Conservation (phyloP, 2,797 vertebrate genomes). For the Novumbra hubbsi region DNA sequence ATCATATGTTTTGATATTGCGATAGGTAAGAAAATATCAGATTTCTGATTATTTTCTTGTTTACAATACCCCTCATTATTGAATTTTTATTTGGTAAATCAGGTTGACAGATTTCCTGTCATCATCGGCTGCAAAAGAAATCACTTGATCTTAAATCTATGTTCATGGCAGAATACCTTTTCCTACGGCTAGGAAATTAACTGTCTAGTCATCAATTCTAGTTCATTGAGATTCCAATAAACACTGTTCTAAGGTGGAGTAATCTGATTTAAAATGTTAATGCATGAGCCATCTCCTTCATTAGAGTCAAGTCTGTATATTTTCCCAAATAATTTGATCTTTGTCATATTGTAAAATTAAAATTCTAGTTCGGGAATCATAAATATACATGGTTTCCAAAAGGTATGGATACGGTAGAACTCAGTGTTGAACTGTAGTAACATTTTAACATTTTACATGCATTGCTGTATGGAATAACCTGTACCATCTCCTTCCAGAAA, state of each 20-base stretch:
- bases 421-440: not conserved
- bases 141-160: conserved; percentile 39
- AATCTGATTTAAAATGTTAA: not conserved
- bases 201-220: conserved; percentile 31
- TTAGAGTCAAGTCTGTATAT: not conserved
- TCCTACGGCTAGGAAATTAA: conserved; percentile 33
- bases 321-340: not conserved
- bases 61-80: conserved; percentile 1
- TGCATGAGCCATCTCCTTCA: not conserved
- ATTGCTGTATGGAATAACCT: not conserved
- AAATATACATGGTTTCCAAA: not conserved
- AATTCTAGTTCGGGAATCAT: not conserved
- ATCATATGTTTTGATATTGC: not conserved
- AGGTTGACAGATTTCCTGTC: conserved; percentile 50
- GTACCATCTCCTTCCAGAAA: not conserved
- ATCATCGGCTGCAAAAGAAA: conserved; percentile 27
- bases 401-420: not conserved
- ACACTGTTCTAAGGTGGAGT: not conserved
- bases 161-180: conserved; percentile 28
- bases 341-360: not conserved
- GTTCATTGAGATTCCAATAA: conserved; percentile 42
- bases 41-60: too few relatives aligned
- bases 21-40: too few relatives aligned
- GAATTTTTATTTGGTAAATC: too few relatives aligned
- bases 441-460: not conserved